Base-by-base conservation (phyloP, 2,888 invertebrate species). In the Pelosia muscerda region DNA sequence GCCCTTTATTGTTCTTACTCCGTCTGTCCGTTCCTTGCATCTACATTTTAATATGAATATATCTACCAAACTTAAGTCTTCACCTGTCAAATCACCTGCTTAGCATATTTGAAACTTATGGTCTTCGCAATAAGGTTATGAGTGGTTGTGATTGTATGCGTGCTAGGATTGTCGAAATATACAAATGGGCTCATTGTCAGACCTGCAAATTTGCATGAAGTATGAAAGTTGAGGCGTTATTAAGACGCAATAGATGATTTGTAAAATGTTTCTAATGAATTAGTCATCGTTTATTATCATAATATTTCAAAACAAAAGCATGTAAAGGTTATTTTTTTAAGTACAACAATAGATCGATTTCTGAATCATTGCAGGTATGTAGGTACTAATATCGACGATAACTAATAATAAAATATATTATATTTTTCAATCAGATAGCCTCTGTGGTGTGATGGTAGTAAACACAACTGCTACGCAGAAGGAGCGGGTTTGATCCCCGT, bases 171-270 rank as follows among this genome's bases (percentile, higher is more conserved):
- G 78, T 85, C 79, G 59, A 76, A 77, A 81, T 79, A 80, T 87
- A 88, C 88, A 91, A 92, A 92, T 90, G 89, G 87, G 89, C 88
- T 92, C 92, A 94, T 94, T 94, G 94, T 93, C 90, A 92, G 91
- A 85, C 79, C 82, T 87, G 88, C 86, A 84, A 90, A 94, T 94
- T 94, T 91, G 94, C 94, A 94, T 94, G 89, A 90, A 88, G 90
- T 92, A 91, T 86, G 93, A 94, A 93, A 93, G 91, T 90, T 84
- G 84, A 89, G 88, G 88, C 87, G 89, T 86, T 88, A 84, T 84
- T 82, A 86, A 88, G 87, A 90, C 90, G 87, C 84, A 86, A 88
- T 87, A 84, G 86, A 84, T 86, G 88, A 89, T 88, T 89, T 84
- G 84, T 83, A 82, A 82, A 84, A 81, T 74, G 76, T 81, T 68